These are phyloP conservation scores for Margaritifera margaritifera DNA, from an alignment of 2,888 invertebrate species.

Conservation along the genomic window DNA sequence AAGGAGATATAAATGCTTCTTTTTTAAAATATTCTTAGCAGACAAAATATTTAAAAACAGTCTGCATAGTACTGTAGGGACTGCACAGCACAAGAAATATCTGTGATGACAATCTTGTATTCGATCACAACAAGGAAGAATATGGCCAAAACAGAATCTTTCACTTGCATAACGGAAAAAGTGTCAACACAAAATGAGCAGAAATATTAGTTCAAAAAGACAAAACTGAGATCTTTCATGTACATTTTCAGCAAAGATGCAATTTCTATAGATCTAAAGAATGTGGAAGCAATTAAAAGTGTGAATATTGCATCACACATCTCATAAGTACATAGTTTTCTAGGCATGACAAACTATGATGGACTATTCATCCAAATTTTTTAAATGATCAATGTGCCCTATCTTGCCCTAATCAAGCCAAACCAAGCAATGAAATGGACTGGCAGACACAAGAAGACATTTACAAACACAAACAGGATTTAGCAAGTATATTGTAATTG, in stretches of 20 bases:
- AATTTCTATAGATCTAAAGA: slow-evolving; percentile 16
- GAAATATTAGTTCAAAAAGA: slow-evolving; percentile 9
- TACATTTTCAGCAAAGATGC: slow-evolving; percentile 13
- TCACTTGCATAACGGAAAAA: neutral
- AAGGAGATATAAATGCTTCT: slow-evolving; percentile 13
- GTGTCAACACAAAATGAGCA: slow-evolving; percentile 17
- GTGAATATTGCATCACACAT: neutral
- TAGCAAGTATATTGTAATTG: too few relatives aligned
- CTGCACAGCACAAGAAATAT: neutral
- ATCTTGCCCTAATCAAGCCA: too few relatives aligned
- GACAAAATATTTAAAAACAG: neutral
- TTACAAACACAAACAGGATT: too few relatives aligned
- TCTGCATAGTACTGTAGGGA: slow-evolving; percentile 5
- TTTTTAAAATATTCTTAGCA: slow-evolving; percentile 9
- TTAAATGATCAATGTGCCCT: too few relatives aligned
- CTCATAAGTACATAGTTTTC: too few relatives aligned
- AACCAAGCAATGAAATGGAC: too few relatives aligned
- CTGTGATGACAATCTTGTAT: slow-evolving; percentile 4
- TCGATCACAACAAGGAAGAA: neutral
- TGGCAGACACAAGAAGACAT: too few relatives aligned
- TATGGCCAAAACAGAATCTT: neutral
- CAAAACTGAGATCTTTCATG: slow-evolving; percentile 14
- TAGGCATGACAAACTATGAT: too few relatives aligned
- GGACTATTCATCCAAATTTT: too few relatives aligned
- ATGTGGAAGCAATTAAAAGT: slow-evolving; percentile 5